A percentile compares a stretch with the other conserved stretches of the same genome.
Conservation (phyloP, 2,113 vertebrate genomes). For the Pelobates fuscus region DNA sequence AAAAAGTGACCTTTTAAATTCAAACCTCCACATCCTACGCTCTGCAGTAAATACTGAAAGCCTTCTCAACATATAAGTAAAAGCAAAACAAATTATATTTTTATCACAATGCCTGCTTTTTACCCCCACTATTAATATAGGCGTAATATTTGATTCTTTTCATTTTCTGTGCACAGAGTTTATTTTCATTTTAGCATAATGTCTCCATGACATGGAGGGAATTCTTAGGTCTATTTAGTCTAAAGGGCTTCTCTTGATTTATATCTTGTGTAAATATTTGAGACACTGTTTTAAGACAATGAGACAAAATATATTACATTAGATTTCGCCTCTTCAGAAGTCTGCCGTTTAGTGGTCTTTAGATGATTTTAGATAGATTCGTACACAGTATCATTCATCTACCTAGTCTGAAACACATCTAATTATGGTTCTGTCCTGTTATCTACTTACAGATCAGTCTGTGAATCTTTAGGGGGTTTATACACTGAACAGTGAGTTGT, state of each 20-base stretch:
- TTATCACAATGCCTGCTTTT: too few relatives aligned
- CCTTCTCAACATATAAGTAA: too few relatives aligned
- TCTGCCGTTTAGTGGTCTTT: neutral
- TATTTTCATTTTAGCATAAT: neutral
- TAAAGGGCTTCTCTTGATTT: neutral
- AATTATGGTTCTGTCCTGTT: too few relatives aligned
- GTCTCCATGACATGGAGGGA: neutral
- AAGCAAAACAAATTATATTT: too few relatives aligned
- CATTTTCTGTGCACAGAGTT: neutral
- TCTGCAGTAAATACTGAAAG: too few relatives aligned
- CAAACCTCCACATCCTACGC: too few relatives aligned
- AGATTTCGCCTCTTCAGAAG: neutral
- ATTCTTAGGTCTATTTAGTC: neutral
- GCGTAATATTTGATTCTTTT: neutral
- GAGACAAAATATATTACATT: neutral
- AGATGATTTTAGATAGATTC: too few relatives aligned
- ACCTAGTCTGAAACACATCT: too few relatives aligned
- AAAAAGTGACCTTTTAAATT: too few relatives aligned
- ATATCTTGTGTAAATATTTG: slow-evolving; percentile 1
- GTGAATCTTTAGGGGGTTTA: too few relatives aligned
- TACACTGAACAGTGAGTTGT: too few relatives aligned
- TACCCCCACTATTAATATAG: neutral
- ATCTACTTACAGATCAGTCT: too few relatives aligned
- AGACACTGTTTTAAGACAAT: neutral
- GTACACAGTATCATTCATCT: neutral